Evolutionary conservation across 1,140 invertebrate species (phyloP), one percentile per base, ranked within the genome.

Genomic region (Ectropis grisescens): DNA sequence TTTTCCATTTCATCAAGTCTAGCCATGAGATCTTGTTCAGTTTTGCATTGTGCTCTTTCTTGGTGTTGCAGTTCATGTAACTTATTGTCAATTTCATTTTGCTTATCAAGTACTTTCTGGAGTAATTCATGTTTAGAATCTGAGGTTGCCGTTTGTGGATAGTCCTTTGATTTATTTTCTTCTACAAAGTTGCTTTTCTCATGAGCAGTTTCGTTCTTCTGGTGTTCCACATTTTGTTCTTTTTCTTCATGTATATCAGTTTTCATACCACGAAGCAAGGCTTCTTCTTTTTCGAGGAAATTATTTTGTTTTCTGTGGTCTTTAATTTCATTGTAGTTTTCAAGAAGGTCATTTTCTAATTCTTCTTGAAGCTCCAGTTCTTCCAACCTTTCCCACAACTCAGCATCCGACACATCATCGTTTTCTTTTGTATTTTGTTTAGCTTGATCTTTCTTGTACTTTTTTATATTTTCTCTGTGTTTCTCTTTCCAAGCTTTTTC

Each of bases 1-100:
- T 83, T 41, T 45, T 88, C 86, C 26, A 87, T 60, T 56, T 85
- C 76, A 60, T 88, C 84, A 12, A 88, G 46, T 28, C 70, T 64
- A 16, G 55, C 46, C 47, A 83, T 58, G 15, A 87, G 41, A 35
- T 85, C 82, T 43, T 78, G 57, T 47, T 85, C 82, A 32, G 59
- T 76, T 47, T 68, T 61, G 37, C 55, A 66, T 43, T 66, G 42
- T 23, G 11, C 37, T 47, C 54, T 69, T 34, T 82, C 65, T 48
- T 65, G 67, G 37, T 75, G 50, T 42, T 70, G 71, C 19, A 85
- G 35, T 53, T 84, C 72, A 19, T 57, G 55, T 35, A 85, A 52
- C 44, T 83, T 76, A 48, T 83, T 51, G 35, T 80, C 70, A 40
- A 87, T 58, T 41, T 80, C 53, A 47, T 75, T 75, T 50, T 88